A percentile compares a stretch with the other conserved stretches of the same genome.
Evolutionary conservation across 2,888 invertebrate species (phyloP).

Genomic region (Cremastinae sp.): DNA sequence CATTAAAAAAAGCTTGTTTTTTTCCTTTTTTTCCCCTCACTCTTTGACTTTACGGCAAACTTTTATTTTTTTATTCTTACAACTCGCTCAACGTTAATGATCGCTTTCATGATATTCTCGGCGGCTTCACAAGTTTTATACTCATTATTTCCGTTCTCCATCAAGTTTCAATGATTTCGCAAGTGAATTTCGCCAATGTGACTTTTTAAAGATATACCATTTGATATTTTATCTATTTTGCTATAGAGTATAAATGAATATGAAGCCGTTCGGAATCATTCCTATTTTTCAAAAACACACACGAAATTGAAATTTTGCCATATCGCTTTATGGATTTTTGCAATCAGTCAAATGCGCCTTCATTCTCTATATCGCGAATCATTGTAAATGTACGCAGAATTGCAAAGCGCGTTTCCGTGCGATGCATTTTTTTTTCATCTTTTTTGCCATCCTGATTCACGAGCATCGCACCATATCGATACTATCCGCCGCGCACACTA

Average conservation of each 20-base stretch:
- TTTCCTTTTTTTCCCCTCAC: not conserved
- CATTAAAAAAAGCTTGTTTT: not conserved
- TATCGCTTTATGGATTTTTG: slow-evolving; percentile 16
- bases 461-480: slow-evolving; percentile 13
- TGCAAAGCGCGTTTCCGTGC: slow-evolving; percentile 23
- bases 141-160: too few relatives aligned
- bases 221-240: too few relatives aligned
- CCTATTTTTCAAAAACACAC: slow-evolving; percentile 27
- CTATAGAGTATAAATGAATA: not conserved
- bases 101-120: too few relatives aligned
- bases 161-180: too few relatives aligned
- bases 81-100: slow-evolving; percentile 13
- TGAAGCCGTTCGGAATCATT: not conserved
- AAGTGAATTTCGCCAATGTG: too few relatives aligned
- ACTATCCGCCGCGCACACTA: not conserved
- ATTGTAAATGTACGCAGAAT: slow-evolving; percentile 2
- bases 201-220: too few relatives aligned
- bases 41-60: not conserved
- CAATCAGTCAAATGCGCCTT: slow-evolving; percentile 45
- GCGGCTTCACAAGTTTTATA: too few relatives aligned
- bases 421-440: not conserved
- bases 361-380: slow-evolving; percentile 5
- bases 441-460: slow-evolving; percentile 13
- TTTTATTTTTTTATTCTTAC: not conserved
- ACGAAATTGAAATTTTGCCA: slow-evolving; percentile 4